Evolutionary conservation across 2,797 vertebrate species (phyloP).

Genomic region (Lutjanus argentimaculatus): DNA sequence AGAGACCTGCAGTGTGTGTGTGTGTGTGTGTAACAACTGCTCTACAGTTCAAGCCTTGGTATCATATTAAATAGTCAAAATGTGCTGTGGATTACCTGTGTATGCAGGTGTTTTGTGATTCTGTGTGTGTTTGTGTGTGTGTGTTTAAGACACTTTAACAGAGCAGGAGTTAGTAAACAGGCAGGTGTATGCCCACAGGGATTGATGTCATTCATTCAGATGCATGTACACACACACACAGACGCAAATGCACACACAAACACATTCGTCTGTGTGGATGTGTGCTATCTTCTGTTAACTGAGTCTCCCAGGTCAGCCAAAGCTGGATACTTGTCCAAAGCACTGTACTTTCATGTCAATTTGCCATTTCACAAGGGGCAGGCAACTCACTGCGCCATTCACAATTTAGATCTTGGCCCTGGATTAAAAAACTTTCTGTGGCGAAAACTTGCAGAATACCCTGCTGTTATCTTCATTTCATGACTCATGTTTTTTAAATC

Average conservation of each 20-base stretch:
- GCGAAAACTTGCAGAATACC: slow-evolving; percentile 23
- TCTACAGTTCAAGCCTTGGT: slow-evolving; percentile 13
- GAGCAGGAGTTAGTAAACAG: slow-evolving; percentile 26
- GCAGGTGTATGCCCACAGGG: slow-evolving; percentile 38
- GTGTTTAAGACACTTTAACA: slow-evolving; percentile 22
- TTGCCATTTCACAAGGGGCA: slow-evolving; percentile 56
- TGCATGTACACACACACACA: not conserved
- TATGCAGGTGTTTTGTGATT: slow-evolving; percentile 3
- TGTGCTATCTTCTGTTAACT: slow-evolving; percentile 30
- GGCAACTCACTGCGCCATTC: slow-evolving; percentile 22
- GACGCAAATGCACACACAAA: slow-evolving; percentile 14
- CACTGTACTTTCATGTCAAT: slow-evolving; percentile 72
- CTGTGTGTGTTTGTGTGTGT: not conserved
- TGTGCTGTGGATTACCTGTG: not conserved
- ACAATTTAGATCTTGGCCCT: slow-evolving; percentile 21
- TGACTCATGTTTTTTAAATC: not conserved
- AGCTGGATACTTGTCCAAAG: slow-evolving; percentile 65
- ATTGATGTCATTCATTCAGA: slow-evolving; percentile 37
- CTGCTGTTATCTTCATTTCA: slow-evolving; percentile 4
- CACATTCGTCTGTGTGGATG: slow-evolving; percentile 10
- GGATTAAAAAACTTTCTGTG: slow-evolving; percentile 50
- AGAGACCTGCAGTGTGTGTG: slow-evolving; percentile 30
- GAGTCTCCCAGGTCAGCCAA: slow-evolving; percentile 43
- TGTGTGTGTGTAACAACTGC: slow-evolving; percentile 3
- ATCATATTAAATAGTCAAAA: slow-evolving; percentile 35